A percentile compares a stretch with the other conserved stretches of the same genome.
phyloP scores from a whole-genome alignment of 2,888 invertebrate species.

The Perithous albicinctus region DNA sequence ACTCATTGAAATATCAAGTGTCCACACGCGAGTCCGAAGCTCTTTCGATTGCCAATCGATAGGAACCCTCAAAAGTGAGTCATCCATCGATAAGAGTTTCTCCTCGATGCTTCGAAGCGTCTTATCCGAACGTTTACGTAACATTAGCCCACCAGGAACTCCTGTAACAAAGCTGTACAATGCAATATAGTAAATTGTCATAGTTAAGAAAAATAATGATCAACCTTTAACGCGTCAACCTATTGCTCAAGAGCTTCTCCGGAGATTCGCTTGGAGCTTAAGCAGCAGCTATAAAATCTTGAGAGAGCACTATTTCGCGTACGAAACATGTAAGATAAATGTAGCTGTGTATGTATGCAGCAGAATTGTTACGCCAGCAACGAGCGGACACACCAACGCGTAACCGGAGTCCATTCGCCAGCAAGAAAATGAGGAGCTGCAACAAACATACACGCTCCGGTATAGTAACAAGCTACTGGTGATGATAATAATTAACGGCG shows the following conservation, averaged over 20 bases:
- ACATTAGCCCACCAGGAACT: background rate
- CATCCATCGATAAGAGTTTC: constrained; percentile 68
- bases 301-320: constrained; percentile 34
- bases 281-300: background rate
- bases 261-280: constrained; percentile 4
- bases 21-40: constrained; percentile 36
- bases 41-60: constrained; percentile 73
- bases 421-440: constrained; percentile 28
- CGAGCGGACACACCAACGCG: constrained; percentile 27
- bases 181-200: background rate
- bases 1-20: constrained; percentile 68
- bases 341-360: constrained; percentile 3
- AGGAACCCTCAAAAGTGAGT: constrained; percentile 57
- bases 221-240: constrained; percentile 56
- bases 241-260: constrained; percentile 34
- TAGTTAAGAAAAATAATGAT: constrained; percentile 34
- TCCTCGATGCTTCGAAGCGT: background rate
- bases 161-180: background rate
- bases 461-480: constrained; percentile 26
- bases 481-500: constrained; percentile 61
- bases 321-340: constrained; percentile 13
- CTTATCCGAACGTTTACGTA: background rate
- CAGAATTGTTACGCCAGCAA: constrained; percentile 35
- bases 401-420: constrained; percentile 28
- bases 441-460: constrained; percentile 12